These are phyloP conservation scores for Aricia artaxerxes DNA, from an alignment of 2,888 invertebrate species.

Conservation along the genomic window DNA sequence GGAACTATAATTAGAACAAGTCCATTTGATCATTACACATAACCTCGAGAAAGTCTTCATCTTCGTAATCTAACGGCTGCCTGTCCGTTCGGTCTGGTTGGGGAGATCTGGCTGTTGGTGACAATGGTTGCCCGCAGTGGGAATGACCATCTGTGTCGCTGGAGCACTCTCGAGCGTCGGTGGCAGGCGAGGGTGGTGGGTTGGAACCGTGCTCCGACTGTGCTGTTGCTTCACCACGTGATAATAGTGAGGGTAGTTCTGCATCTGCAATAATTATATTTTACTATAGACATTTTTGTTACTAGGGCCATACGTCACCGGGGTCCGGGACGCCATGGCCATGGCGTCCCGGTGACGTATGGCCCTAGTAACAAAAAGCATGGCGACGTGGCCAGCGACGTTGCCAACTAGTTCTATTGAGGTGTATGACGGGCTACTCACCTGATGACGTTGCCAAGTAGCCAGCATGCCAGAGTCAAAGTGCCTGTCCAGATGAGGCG, in stretches of 20 bases:
- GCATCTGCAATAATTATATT: constrained; percentile 60
- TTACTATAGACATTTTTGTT: too few species aligned
- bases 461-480: too few species aligned
- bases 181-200: constrained; percentile 91
- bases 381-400: too few species aligned
- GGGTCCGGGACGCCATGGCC: too few species aligned
- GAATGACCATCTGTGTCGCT: constrained; percentile 82
- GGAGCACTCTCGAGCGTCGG: constrained; percentile 84
- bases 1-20: constrained; percentile 73
- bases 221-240: constrained; percentile 80
- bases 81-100: constrained; percentile 57
- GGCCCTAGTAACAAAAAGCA: too few species aligned
- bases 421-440: too few species aligned
- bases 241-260: constrained; percentile 82
- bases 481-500: too few species aligned
- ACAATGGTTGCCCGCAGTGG: constrained; percentile 58
- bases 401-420: too few species aligned
- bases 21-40: constrained; percentile 87
- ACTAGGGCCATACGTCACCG: too few species aligned
- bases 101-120: constrained; percentile 43
- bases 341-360: too few species aligned
- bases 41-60: constrained; percentile 87
- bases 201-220: constrained; percentile 83
- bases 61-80: constrained; percentile 70
- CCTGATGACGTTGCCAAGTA: too few species aligned